These are phyloP conservation scores for Drosophila rellima DNA, from an alignment of 2,888 invertebrate genomes.

Conservation along the genomic window DNA sequence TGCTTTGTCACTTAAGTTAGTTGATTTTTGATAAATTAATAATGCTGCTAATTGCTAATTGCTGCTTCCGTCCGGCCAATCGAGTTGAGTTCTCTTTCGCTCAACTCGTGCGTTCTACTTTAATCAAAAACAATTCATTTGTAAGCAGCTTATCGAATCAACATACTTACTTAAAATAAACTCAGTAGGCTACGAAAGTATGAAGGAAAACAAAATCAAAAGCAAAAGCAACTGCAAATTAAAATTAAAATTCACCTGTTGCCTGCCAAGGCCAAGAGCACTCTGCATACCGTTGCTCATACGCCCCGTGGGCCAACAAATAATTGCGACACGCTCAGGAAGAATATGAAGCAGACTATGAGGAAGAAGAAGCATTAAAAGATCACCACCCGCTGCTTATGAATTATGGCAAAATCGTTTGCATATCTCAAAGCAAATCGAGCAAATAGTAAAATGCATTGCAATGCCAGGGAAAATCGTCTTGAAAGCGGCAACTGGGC, in stretches of 20 bases:
- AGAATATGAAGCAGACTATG: background rate
- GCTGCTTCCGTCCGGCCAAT: slow-evolving; percentile 43
- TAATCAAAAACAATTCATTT: slow-evolving; percentile 11
- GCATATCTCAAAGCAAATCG: slow-evolving; percentile 62
- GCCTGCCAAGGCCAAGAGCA: slow-evolving; percentile 21
- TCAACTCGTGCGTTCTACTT: slow-evolving; percentile 6
- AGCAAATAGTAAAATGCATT: slow-evolving; percentile 34
- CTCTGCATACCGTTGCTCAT: slow-evolving; percentile 24
- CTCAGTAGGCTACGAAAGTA: slow-evolving; percentile 22
- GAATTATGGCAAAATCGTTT: slow-evolving; percentile 58
- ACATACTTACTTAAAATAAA: slow-evolving; percentile 30
- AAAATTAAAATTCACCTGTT: slow-evolving; percentile 42
- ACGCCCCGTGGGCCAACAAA: slow-evolving; percentile 22
- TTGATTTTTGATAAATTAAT: slow-evolving; percentile 53
- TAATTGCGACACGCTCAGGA: slow-evolving; percentile 2
- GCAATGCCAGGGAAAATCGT: slow-evolving; percentile 38
- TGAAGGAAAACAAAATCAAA: slow-evolving; percentile 7
- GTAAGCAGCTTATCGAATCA: slow-evolving; percentile 34
- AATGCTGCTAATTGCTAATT: slow-evolving; percentile 54
- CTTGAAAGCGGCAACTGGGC: slow-evolving; percentile 34
- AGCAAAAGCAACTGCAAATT: slow-evolving; percentile 3
- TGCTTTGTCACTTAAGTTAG: slow-evolving; percentile 29
- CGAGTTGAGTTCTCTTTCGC: background rate
- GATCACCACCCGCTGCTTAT: slow-evolving; percentile 35
- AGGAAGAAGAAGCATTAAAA: slow-evolving; percentile 7